Evolutionary conservation across 2,888 invertebrate species (phyloP), one percentile per base, ranked within the genome.

Genomic region (Phlogophora meticulosa): DNA sequence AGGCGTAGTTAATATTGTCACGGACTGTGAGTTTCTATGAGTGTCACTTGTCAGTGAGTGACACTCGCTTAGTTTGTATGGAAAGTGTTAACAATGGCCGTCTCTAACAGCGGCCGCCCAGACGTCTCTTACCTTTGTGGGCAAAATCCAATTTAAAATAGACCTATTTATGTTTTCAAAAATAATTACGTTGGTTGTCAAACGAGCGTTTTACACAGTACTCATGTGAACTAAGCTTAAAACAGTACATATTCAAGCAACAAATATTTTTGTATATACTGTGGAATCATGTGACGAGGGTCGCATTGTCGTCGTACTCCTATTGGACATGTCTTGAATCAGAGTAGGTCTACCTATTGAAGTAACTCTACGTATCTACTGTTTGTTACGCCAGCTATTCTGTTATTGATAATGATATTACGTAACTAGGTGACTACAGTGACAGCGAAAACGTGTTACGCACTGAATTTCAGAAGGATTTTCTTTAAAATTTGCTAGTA

Each of bases 261-360:
- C 62, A 59, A 63, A 72, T 40, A 68, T 72, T 73, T 83, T 83
- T 81, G 51, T 70, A 56, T 34, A 42, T 20, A 68, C 40, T 57
- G 38, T 56, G 49, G 58, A 53, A 46, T 58, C 42, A 61, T 10
- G 67, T 81, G 82, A 81, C 60, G 65, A 69, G 81, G 81, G 81
- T 84, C 69, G 76, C 65, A 76, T 78, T 82, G 81, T 82, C 67
- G 51, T 46, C 69, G 61, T 36, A 66, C 49, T 65, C 11, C 48
- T 61, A 78, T 83, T 76, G 72, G 84, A 84, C 72, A 72, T 59
- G 82, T 71, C 71, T 70, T 71, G 72, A 82, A 82, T 69, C 84
- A 64, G 61, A 59, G 52, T 46, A 28, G 38, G 48, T 56, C 32
- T 53, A 38, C 45, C 68, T 53, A 72, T 77, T 79, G 77, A 80